Percentiles rank a stretch among this genome's conserved stretches.
Conservation (phyloP, 2,797 vertebrate genomes). For the Notolepis coatsorum region DNA sequence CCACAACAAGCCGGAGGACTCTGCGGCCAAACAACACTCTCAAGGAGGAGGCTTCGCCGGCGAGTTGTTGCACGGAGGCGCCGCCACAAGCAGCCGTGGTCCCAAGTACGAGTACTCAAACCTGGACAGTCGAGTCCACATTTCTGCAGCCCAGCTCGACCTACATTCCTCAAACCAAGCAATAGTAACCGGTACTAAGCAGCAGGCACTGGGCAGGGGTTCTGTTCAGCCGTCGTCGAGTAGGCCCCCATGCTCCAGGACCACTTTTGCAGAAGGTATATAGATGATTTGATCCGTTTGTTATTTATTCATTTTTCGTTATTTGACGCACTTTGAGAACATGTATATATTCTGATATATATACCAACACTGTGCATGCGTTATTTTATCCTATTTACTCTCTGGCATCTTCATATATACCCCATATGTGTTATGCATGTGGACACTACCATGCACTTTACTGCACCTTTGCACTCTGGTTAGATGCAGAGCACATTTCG, state of each 20-base stretch:
- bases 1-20: constrained; percentile 83
- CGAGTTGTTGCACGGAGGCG: constrained; percentile 78
- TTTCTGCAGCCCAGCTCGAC: constrained; percentile 78
- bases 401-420: no score
- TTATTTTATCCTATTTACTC: no score
- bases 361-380: no score
- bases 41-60: constrained; percentile 80
- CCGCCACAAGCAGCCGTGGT: constrained; percentile 73
- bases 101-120: constrained; percentile 83
- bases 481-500: no score
- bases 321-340: no score
- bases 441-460: no score
- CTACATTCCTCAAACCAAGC: constrained; percentile 76
- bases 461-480: no score
- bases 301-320: background rate
- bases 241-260: constrained; percentile 83
- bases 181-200: constrained; percentile 81
- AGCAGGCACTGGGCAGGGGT: constrained; percentile 83
- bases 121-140: constrained; percentile 78
- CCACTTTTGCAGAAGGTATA: constrained; percentile 89
- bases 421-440: no score
- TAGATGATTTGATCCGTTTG: constrained; percentile 24
- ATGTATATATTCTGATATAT: no score
- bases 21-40: constrained; percentile 75
- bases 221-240: constrained; percentile 80